These are phyloP conservation scores for Apeira syringaria DNA, from an alignment of 2,888 invertebrate species.

Conservation along the genomic window DNA sequence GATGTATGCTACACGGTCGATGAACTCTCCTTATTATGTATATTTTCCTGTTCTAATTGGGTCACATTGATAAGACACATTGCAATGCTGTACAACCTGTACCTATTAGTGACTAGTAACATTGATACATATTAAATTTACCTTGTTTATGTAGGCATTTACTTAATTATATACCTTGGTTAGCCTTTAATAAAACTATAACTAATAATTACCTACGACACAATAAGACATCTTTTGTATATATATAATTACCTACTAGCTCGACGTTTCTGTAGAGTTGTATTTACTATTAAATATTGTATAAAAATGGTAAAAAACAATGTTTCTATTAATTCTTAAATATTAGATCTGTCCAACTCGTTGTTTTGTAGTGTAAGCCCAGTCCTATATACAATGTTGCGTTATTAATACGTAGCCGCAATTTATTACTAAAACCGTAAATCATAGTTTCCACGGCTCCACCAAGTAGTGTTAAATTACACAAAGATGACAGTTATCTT, in stretches of 20 bases:
- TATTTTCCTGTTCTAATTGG: constrained; percentile 30
- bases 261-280: too few species aligned
- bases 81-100: constrained; percentile 17
- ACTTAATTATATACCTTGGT: too few species aligned
- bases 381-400: constrained; percentile 11
- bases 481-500: constrained; percentile 17
- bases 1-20: constrained; percentile 14
- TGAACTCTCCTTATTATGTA: constrained; percentile 25
- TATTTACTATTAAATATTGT: too few species aligned
- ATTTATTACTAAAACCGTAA: constrained; percentile 18
- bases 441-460: constrained; percentile 13
- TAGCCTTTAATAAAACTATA: too few species aligned
- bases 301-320: too few species aligned
- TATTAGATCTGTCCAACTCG: background rate
- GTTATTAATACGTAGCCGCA: constrained; percentile 9
- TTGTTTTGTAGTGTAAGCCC: background rate
- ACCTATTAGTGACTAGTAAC: constrained; percentile 5
- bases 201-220: too few species aligned
- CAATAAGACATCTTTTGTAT: too few species aligned
- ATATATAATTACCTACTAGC: too few species aligned
- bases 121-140: constrained; percentile 4
- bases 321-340: too few species aligned
- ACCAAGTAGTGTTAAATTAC: constrained; percentile 17
- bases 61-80: constrained; percentile 28
- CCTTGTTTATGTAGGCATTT: constrained; percentile 3